Percentiles rank a stretch among this genome's conserved stretches.
phyloP scores from a whole-genome alignment of 2,888 invertebrate species.

The Hypercompe scribonia region DNA sequence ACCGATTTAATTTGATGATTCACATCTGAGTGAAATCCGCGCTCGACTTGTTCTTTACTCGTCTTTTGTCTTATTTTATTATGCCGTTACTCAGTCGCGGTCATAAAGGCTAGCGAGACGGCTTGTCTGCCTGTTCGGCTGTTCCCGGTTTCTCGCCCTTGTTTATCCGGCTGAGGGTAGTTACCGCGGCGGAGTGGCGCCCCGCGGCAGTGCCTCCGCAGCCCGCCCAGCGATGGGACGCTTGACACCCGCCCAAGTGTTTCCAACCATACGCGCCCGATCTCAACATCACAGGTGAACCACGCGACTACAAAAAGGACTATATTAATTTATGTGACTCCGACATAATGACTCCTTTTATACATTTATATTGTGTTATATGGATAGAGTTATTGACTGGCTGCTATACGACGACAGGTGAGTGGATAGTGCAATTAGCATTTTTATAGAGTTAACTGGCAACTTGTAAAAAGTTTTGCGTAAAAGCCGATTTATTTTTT shows the following conservation, averaged over 20 bases:
- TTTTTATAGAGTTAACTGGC: constrained; percentile 73
- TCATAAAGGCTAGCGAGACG: constrained; percentile 83
- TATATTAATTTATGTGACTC: constrained; percentile 63
- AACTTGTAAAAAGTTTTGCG: constrained; percentile 71
- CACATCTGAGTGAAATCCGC: constrained; percentile 52
- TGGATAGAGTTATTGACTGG: constrained; percentile 77
- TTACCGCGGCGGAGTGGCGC: constrained; percentile 73
- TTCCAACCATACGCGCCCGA: constrained; percentile 64
- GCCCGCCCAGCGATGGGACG: constrained; percentile 79
- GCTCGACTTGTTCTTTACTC: constrained; percentile 65
- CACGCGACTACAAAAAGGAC: constrained; percentile 54
- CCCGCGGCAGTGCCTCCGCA: constrained; percentile 78
- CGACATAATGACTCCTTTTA: constrained; percentile 83
- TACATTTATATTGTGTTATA: constrained; percentile 84
- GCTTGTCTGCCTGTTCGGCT: constrained; percentile 81
- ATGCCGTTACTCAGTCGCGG: constrained; percentile 73
- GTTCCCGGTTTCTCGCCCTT: constrained; percentile 80
- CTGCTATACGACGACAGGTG: constrained; percentile 81
- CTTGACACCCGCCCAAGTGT: constrained; percentile 63
- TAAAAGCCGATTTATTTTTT: constrained; percentile 55
- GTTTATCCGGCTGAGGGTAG: constrained; percentile 83
- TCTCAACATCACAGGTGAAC: constrained; percentile 73
- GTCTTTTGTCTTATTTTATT: constrained; percentile 83
- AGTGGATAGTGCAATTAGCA: constrained; percentile 77
- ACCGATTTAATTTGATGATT: constrained; percentile 58